phyloP scores from a whole-genome alignment of 2,113 vertebrate genomes.

The Nerophis ophidion region DNA sequence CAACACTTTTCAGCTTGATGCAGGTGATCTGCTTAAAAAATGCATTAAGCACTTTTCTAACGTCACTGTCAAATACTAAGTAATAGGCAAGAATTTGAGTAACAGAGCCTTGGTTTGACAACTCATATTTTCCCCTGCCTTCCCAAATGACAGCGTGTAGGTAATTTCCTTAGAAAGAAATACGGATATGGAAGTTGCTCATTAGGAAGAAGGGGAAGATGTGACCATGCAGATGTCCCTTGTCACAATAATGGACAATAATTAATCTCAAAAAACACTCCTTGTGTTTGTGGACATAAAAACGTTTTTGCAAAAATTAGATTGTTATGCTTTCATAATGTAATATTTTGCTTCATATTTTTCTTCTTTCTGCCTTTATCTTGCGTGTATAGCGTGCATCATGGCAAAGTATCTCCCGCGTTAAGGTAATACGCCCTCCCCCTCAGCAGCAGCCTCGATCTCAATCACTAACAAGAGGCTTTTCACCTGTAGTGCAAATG shows the following conservation, averaged over 20 bases:
- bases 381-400: constrained; percentile 10
- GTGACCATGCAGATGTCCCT: constrained; percentile 32
- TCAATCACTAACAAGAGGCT: constrained; percentile 53
- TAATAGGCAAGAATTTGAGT: constrained; percentile 30
- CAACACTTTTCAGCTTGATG: no score
- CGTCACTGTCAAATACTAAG: constrained; percentile 34
- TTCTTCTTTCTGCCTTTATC: constrained; percentile 13
- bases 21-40: no score
- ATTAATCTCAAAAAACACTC: constrained; percentile 21
- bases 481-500: constrained; percentile 38
- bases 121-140: constrained; percentile 39
- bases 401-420: not conserved
- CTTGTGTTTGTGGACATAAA: not conserved
- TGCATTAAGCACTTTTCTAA: constrained; percentile 17
- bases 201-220: constrained; percentile 53
- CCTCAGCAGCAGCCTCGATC: constrained; percentile 40
- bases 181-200: constrained; percentile 50
- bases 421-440: constrained; percentile 40
- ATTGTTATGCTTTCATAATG: not conserved
- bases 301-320: not conserved
- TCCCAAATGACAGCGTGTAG: constrained; percentile 54
- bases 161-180: constrained; percentile 50
- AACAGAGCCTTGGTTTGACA: constrained; percentile 29
- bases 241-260: constrained; percentile 44
- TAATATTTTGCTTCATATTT: not conserved